Conservation (phyloP, 2,113 vertebrate species). For the Lophius piscatorius region DNA sequence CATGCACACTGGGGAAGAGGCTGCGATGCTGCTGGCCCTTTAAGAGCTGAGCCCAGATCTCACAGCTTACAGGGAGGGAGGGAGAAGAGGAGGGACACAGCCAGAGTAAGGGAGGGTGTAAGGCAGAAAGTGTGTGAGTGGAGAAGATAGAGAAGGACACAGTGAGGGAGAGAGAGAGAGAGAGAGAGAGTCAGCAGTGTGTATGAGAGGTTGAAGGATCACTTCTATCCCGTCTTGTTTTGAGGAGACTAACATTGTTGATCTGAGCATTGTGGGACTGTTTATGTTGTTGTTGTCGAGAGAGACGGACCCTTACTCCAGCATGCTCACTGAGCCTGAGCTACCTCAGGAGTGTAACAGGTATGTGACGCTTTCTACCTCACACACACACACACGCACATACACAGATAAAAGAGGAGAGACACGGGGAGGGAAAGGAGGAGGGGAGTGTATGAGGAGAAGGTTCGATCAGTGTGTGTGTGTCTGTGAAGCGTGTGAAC, state of each 20-base stretch:
- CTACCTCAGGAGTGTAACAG: constrained; percentile 99
- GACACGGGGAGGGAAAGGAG: constrained; percentile 1
- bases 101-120: constrained; percentile 66
- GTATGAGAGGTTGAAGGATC: constrained; percentile 92
- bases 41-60: constrained; percentile 92
- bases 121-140: constrained; percentile 70
- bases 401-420: constrained; percentile 47
- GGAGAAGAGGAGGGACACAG: constrained; percentile 63
- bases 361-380: constrained; percentile 80
- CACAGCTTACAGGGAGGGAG: constrained; percentile 78
- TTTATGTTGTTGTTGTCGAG: constrained; percentile 86
- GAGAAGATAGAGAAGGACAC: constrained; percentile 71
- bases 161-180: constrained; percentile 75
- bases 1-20: not conserved
- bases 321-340: constrained; percentile 98
- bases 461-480: constrained; percentile 22
- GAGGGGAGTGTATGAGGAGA: constrained; percentile 26
- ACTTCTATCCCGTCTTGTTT: constrained; percentile 83
- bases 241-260: constrained; percentile 81
- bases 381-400: constrained; percentile 20
- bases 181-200: constrained; percentile 80
- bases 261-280: constrained; percentile 84
- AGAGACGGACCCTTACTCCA: constrained; percentile 87
- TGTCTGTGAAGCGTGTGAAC: constrained; percentile 18
- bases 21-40: constrained; percentile 86